A percentile compares a stretch with the other conserved stretches of the same genome.
Evolutionary conservation across 2,797 vertebrate genomes (phyloP).

Genomic region (Enteromius paludinosus): DNA sequence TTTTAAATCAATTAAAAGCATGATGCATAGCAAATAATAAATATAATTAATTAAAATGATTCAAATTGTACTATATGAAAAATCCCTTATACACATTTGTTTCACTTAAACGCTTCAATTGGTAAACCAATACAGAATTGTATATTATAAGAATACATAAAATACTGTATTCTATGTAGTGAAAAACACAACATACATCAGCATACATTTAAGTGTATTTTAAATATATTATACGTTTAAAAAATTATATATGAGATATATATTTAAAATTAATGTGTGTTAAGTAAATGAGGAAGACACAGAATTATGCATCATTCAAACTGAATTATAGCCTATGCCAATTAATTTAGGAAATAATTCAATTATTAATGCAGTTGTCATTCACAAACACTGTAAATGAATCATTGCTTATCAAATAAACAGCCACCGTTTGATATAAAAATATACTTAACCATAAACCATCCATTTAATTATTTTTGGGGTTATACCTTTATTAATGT

Average conservation of each 20-base stretch:
- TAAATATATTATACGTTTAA: neutral
- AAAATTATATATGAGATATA: too few relatives aligned
- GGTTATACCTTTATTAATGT: neutral
- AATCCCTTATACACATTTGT: neutral
- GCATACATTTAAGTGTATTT: neutral
- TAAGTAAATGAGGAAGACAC: neutral
- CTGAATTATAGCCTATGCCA: neutral
- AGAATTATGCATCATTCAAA: neutral
- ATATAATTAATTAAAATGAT: neutral
- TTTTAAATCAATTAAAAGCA: neutral
- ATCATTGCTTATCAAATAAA: neutral
- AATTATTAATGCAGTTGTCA: neutral
- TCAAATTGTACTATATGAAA: neutral
- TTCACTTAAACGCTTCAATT: neutral
- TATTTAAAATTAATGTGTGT: neutral
- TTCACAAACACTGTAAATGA: neutral
- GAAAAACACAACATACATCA: neutral
- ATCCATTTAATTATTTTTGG: neutral
- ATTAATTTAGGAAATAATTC: neutral
- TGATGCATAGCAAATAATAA: neutral
- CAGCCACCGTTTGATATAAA: neutral
- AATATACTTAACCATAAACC: neutral
- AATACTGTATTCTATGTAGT: neutral
- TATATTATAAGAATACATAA: neutral
- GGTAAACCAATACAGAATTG: neutral